Evolutionary conservation across 2,888 invertebrate genomes (phyloP).

Genomic region (Erebia epiphron): DNA sequence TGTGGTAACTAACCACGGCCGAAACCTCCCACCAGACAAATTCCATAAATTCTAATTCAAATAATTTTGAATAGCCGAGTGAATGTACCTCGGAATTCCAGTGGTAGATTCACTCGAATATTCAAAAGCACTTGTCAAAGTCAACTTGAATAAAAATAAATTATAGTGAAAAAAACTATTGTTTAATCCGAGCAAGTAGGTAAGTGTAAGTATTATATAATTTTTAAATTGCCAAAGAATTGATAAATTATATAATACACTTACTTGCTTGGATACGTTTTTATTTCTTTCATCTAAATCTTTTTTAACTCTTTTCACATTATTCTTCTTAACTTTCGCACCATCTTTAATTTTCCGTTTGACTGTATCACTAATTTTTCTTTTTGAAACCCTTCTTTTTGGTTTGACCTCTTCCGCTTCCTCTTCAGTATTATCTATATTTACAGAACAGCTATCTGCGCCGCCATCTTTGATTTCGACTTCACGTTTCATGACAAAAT

Average conservation of each 20-base stretch:
- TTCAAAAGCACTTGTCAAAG: too few species aligned
- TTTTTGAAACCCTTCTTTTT: not conserved
- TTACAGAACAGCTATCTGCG: not conserved
- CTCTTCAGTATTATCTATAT: not conserved
- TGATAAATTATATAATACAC: not conserved
- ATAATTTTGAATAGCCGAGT: too few species aligned
- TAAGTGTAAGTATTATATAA: too few species aligned
- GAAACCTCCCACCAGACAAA: too few species aligned
- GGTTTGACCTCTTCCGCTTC: not conserved
- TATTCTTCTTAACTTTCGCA: not conserved
- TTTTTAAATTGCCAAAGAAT: too few species aligned
- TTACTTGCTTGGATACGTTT: not conserved
- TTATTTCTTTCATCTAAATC: not conserved
- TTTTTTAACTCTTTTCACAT: not conserved
- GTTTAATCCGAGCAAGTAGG: too few species aligned
- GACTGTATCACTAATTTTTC: not conserved
- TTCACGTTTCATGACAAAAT: not conserved
- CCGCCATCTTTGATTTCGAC: not conserved
- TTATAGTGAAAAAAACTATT: too few species aligned
- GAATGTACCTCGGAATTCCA: too few species aligned
- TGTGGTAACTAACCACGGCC: too few species aligned
- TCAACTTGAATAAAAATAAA: too few species aligned
- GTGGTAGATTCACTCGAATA: too few species aligned
- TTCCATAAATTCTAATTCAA: too few species aligned
- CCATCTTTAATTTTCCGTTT: not conserved